phyloP scores from a whole-genome alignment of 2,113 vertebrate species.

The Globicephala melas region DNA sequence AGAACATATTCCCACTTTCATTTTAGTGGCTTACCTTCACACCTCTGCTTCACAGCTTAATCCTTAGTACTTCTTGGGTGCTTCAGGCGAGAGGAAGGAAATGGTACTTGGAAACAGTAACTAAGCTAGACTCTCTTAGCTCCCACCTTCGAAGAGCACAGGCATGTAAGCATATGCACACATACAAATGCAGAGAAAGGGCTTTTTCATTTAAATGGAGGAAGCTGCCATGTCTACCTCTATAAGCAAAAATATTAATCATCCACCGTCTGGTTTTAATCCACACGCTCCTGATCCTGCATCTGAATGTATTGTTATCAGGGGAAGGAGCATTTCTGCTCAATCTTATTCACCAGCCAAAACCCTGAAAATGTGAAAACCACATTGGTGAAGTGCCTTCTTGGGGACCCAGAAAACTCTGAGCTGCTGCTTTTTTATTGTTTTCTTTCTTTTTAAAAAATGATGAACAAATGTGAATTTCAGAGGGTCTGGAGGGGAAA shows the following conservation, averaged over 20 bases:
- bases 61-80: constrained; percentile 38
- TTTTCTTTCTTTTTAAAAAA: constrained; percentile 68
- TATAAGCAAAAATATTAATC: constrained; percentile 87
- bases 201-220: constrained; percentile 82
- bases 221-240: constrained; percentile 85
- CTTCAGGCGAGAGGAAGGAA: constrained; percentile 36
- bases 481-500: constrained; percentile 72
- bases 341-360: constrained; percentile 86
- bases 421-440: constrained; percentile 78
- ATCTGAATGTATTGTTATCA: constrained; percentile 87
- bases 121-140: constrained; percentile 19
- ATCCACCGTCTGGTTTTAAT: constrained; percentile 89
- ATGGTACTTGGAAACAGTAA: constrained; percentile 35
- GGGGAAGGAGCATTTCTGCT: constrained; percentile 86
- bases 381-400: constrained; percentile 85
- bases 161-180: constrained; percentile 50
- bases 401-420: constrained; percentile 81
- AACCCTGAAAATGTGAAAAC: constrained; percentile 87
- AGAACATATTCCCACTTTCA: constrained; percentile 22
- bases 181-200: constrained; percentile 56
- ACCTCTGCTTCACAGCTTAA: constrained; percentile 29
- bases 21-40: background rate
- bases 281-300: constrained; percentile 85
- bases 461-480: constrained; percentile 80
- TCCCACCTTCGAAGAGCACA: constrained; percentile 42